A percentile compares a stretch with the other conserved stretches of the same genome.
Evolutionary conservation across 1,140 invertebrate species (phyloP).

Genomic region (Drosophila yakuba): DNA sequence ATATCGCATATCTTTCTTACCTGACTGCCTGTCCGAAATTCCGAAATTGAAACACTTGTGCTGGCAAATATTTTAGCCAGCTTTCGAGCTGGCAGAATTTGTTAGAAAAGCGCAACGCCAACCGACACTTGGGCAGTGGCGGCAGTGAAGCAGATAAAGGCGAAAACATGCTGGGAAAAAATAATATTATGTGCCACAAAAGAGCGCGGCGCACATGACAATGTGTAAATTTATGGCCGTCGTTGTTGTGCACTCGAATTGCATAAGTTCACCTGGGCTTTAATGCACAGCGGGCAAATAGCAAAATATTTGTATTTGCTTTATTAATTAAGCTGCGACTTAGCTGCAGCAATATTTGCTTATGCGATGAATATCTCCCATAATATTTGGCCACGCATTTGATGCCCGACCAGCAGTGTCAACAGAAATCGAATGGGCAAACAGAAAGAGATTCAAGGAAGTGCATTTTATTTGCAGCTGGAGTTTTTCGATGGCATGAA

Average conservation of each 20-base stretch:
- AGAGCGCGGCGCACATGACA: slow-evolving; percentile 61
- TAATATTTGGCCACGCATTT: slow-evolving; percentile 73
- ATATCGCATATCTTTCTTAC: slow-evolving; percentile 6
- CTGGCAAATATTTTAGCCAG: slow-evolving; percentile 74
- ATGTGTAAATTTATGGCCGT: slow-evolving; percentile 75
- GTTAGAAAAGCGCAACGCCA: slow-evolving; percentile 67
- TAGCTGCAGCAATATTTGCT: slow-evolving; percentile 52
- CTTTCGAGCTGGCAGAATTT: slow-evolving; percentile 63
- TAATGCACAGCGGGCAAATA: slow-evolving; percentile 67
- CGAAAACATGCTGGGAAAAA: slow-evolving; percentile 48
- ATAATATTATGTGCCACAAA: slow-evolving; percentile 40
- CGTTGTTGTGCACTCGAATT: slow-evolving; percentile 56
- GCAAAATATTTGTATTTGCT: slow-evolving; percentile 79
- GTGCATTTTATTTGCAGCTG: not conserved
- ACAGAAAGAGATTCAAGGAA: not conserved
- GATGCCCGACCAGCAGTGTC: slow-evolving; percentile 36
- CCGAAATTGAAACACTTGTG: slow-evolving; percentile 66
- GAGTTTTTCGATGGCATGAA: no score
- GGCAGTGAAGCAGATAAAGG: slow-evolving; percentile 18
- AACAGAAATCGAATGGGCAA: slow-evolving; percentile 26
- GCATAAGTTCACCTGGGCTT: slow-evolving; percentile 67
- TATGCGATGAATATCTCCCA: slow-evolving; percentile 41
- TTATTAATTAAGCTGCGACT: slow-evolving; percentile 72
- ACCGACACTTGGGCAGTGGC: slow-evolving; percentile 19
- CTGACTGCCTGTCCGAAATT: slow-evolving; percentile 10